phyloP scores from a whole-genome alignment of 2,888 invertebrate species.

The Temnothorax rugatulus region DNA sequence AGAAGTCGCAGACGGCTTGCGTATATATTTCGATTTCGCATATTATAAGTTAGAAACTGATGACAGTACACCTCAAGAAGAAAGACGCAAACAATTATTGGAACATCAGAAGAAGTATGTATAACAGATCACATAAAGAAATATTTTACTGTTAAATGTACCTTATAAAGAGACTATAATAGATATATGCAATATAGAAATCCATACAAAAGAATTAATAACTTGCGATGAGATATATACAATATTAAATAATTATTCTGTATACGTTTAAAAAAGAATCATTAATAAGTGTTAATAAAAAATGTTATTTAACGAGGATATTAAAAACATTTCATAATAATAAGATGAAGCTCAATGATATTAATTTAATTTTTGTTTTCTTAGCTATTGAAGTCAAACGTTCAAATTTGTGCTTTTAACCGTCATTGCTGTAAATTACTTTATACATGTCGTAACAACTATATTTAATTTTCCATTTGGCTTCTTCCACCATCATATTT shows the following conservation, averaged over 20 bases:
- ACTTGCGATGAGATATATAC: not conserved
- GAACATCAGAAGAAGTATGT: slow-evolving; percentile 82
- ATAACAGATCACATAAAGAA: not conserved
- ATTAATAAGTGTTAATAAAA: too few species aligned
- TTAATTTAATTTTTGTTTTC: not conserved
- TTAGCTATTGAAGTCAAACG: not conserved
- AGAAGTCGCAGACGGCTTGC: too few species aligned
- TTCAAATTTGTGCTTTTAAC: not conserved
- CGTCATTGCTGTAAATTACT: not conserved
- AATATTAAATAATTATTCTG: not conserved
- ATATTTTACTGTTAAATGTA: not conserved
- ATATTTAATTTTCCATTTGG: not conserved
- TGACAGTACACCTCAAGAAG: slow-evolving; percentile 82
- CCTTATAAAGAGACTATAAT: not conserved
- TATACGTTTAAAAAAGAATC: not conserved
- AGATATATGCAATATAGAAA: not conserved
- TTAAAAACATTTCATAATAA: not conserved
- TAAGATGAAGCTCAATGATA: not conserved
- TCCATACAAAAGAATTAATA: not conserved
- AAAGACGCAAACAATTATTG: slow-evolving; percentile 80
- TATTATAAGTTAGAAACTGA: slow-evolving; percentile 80
- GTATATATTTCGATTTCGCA: too few species aligned
- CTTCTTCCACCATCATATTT: not conserved
- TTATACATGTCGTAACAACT: not conserved
- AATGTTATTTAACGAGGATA: too few species aligned